A percentile compares a stretch with the other conserved stretches of the same genome.
Evolutionary conservation across 2,888 invertebrate species (phyloP).

Genomic region (Bhutanitis thaidina): DNA sequence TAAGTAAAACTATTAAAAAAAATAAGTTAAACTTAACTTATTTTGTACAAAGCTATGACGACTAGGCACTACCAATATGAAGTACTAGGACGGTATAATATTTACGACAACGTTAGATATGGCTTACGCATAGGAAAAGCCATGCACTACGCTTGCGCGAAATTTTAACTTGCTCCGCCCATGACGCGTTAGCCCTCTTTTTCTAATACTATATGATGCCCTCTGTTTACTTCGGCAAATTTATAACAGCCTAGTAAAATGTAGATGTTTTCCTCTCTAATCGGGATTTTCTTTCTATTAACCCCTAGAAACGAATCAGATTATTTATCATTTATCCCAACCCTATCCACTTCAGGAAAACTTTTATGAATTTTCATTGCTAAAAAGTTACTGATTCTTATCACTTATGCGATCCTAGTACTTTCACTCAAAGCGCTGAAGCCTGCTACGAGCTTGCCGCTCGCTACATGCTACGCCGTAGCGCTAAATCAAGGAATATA

Average conservation of each 20-base stretch:
- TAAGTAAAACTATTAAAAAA: too few species aligned
- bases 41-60: too few species aligned
- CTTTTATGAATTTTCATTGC: constrained; percentile 24
- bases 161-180: constrained; percentile 42
- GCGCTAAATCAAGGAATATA: too few species aligned
- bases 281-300: constrained; percentile 64
- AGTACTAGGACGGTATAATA: background rate
- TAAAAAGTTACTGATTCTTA: constrained; percentile 19
- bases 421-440: constrained; percentile 41
- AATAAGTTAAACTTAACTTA: too few species aligned
- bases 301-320: constrained; percentile 57
- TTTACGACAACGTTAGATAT: background rate
- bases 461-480: constrained; percentile 23
- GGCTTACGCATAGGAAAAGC: background rate
- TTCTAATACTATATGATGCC: constrained; percentile 37
- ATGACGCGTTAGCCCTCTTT: constrained; percentile 40
- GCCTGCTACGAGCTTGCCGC: constrained; percentile 38
- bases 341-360: constrained; percentile 24
- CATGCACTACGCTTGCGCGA: constrained; percentile 42
- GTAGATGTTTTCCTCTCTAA: constrained; percentile 79
- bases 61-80: background rate
- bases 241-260: constrained; percentile 59
- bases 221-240: constrained; percentile 21
- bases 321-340: constrained; percentile 57
- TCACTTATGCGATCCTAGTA: constrained; percentile 48